Evolutionary conservation across 2,113 vertebrate genomes (phyloP), one percentile per base, ranked within the genome.

Genomic region (Callocephalon fimbriatum): DNA sequence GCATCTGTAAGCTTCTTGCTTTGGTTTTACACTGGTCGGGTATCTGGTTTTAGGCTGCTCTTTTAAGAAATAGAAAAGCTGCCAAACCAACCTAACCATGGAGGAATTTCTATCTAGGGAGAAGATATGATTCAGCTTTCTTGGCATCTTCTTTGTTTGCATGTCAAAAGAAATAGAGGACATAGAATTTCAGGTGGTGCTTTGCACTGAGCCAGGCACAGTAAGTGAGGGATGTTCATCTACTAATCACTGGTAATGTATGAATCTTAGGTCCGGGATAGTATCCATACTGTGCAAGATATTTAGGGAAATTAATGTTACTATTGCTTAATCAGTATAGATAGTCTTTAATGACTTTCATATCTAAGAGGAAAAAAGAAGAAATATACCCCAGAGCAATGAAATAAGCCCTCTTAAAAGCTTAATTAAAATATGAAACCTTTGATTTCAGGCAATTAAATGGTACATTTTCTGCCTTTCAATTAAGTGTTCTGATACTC

Each of bases 371-470:
- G 38, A 61, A 78, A 91, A 79, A 91, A 51, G 79, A 90, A 94
- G 80, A 90, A 90, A 42, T 26, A 25, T 37, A 61, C 23, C n/a
- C 66, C 75, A 93, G 75, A 93, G 63, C 67, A 83, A 47, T 83
- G 48, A 95, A 95, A 48, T 51, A 83, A 70, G 47, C 90, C 68
- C 76, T 92, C 89, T 96, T 91, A 96, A 97, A 95, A 94, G 26
- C 76, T 72, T 93, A 95, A 95, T 95, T 96, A 97, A 97, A 95
- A 96, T 88, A 91, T 12, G 27, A 96, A 96, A 80, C 44, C 38
- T 97, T 97, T 97, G 97, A 94, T 97, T 98, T 93, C 76, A 93
- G 86, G 87, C 89, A 96, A 96, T 95, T 96, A 97, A 93, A 90
- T 4, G 58, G 92, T 76, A 94, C 66, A 94, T 91, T 96, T 91